Conservation (phyloP, 1,140 invertebrate genomes). For the Cherax destructor region DNA sequence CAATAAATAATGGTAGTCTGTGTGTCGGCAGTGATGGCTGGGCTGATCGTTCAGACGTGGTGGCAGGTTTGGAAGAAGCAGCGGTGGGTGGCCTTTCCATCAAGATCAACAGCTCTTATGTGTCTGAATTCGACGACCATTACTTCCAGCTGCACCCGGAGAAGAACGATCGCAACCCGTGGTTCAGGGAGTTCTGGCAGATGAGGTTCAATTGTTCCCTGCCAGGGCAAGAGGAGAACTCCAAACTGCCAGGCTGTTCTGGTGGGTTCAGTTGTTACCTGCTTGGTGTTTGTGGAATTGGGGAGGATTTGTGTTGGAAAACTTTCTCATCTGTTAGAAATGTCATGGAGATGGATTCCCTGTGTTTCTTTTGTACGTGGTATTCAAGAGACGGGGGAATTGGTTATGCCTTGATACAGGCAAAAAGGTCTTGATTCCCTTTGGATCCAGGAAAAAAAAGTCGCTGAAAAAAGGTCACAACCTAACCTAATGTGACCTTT, state of each 20-base stretch:
- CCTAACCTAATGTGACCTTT: not conserved
- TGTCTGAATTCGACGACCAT: constrained; percentile 82
- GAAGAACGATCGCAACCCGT: constrained; percentile 81
- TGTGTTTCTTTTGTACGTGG: no score
- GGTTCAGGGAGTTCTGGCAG: constrained; percentile 85
- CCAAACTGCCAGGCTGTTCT: not conserved
- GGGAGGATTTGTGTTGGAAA: no score
- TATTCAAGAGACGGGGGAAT: no score
- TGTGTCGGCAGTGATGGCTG: no score
- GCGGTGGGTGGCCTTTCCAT: constrained; percentile 86
- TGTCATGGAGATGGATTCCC: no score
- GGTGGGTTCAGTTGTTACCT: not conserved
- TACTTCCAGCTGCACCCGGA: constrained; percentile 80
- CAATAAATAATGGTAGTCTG: no score
- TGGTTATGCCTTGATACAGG: no score
- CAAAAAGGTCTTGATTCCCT: no score
- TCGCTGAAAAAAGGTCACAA: not conserved
- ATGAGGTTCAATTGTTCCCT: constrained; percentile 79
- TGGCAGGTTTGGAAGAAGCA: constrained; percentile 81
- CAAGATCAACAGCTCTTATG: constrained; percentile 84
- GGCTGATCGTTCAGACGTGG: constrained; percentile 75
- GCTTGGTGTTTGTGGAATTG: no score
- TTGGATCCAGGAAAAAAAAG: no score
- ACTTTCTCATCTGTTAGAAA: no score
- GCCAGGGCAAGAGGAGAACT: constrained; percentile 73